Base-by-base conservation (phyloP, 2,888 invertebrate genomes). In the Euzophera pinguis region DNA sequence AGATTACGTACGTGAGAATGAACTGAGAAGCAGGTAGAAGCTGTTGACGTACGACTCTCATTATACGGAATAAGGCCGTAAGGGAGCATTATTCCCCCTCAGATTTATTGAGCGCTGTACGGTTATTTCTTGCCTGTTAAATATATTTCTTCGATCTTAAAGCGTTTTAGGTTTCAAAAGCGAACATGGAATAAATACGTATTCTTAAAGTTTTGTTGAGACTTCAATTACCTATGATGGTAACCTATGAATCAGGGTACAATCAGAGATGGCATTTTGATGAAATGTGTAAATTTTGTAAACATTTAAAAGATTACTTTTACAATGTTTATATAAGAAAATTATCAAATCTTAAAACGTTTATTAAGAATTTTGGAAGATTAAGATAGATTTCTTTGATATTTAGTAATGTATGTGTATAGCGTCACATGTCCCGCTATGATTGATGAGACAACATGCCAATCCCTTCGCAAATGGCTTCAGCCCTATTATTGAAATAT, bases 1-100 rank as follows among this genome's bases (percentile, higher is more conserved):
- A 67, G 74, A 69, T 67, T 64, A 60, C 63, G 64, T 64, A 67
- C 75, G 75, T 76, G 72, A 63, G 61, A 73, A 75, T 60, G 63
- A 61, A 59, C 61, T 58, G 56, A 52, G 53, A 48, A 61, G 64
- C 67, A 65, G 70, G 78, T 79, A 70, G 58, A 49, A 13, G 13
- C 54, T 63, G 63, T 67, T 67, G 65, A 65, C 62, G 63, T 67
- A 62, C 64, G 61, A 54, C 50, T 54, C 61, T 53, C 63, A 60
- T 63, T 64, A 63, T 54, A 59, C 59, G 56, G 52, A 58, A 57
- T 53, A 55, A 45, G 55, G 49, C 53, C 48, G 55, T 57, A 53
- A 56, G 53, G 39, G 50, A 3, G 41, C 51, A 42, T 53, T 57
- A 54, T 45, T 53, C 42, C 27, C 39, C 32, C 13, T n/a, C 8